Percentiles rank a stretch among this genome's conserved stretches.
phyloP scores from a whole-genome alignment of 2,888 invertebrate genomes.

The Volucella inanis region DNA sequence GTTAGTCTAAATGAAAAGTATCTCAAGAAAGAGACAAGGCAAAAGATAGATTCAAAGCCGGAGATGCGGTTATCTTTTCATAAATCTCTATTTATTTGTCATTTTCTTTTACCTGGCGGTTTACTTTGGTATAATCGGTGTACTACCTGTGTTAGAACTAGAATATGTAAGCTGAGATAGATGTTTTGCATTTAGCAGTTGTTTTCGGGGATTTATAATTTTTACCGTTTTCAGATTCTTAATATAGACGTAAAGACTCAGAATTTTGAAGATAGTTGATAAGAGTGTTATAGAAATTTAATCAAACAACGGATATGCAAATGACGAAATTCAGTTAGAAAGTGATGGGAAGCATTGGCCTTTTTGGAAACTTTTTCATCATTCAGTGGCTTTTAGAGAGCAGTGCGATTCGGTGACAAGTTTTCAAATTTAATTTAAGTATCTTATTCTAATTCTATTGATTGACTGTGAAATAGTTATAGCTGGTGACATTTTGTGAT shows the following conservation, averaged over 20 bases:
- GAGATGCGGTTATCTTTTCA: neutral
- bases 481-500: constrained; percentile 35
- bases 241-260: neutral
- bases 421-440: constrained; percentile 11
- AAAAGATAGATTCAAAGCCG: constrained; percentile 4
- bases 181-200: constrained; percentile 9
- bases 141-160: constrained; percentile 52
- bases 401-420: neutral
- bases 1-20: neutral
- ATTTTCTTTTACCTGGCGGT: neutral
- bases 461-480: constrained; percentile 24
- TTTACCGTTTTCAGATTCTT: constrained; percentile 24
- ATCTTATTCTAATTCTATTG: neutral
- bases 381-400: constrained; percentile 11
- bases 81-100: constrained; percentile 7
- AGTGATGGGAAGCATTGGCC: constrained; percentile 14
- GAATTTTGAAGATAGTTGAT: constrained; percentile 32
- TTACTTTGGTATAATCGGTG: constrained; percentile 38
- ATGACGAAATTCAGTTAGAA: neutral
- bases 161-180: constrained; percentile 15
- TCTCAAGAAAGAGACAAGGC: constrained; percentile 3
- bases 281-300: constrained; percentile 47
- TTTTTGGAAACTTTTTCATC: constrained; percentile 4
- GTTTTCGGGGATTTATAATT: constrained; percentile 32
- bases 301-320: constrained; percentile 61